Conservation (phyloP, 2,888 invertebrate species). For the Pedicia rivosa region DNA sequence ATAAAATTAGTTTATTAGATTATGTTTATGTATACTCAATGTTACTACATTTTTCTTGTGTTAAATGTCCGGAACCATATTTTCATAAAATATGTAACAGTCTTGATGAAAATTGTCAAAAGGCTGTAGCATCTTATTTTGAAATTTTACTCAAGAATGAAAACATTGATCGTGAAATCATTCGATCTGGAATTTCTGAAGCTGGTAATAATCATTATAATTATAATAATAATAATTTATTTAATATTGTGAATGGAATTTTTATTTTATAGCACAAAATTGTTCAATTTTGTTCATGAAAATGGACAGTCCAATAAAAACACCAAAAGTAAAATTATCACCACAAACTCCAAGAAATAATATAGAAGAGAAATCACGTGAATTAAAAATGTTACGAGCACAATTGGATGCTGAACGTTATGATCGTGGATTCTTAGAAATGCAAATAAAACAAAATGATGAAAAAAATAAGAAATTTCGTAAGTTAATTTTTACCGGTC, state of each 20-base stretch:
- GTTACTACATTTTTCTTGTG: slow-evolving; percentile 25
- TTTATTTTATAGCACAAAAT: not conserved
- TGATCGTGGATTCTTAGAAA: slow-evolving; percentile 23
- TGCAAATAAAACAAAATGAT: slow-evolving; percentile 21
- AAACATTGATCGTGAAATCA: slow-evolving; percentile 15
- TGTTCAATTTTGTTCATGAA: not conserved
- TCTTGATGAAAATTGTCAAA: slow-evolving; percentile 19
- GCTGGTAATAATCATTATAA: slow-evolving; percentile 6
- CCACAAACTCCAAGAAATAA: slow-evolving; percentile 22
- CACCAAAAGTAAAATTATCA: slow-evolving; percentile 16
- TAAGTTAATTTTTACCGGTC: no score
- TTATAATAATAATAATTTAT: no score
- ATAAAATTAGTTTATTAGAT: slow-evolving; percentile 18
- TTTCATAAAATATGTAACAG: slow-evolving; percentile 24
- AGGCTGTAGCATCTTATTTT: slow-evolving; percentile 21
- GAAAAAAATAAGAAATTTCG: slow-evolving; percentile 18
- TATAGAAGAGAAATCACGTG: slow-evolving; percentile 22
- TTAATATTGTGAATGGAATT: no score
- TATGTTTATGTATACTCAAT: slow-evolving; percentile 25
- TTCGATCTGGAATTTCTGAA: slow-evolving; percentile 18
- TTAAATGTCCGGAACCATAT: slow-evolving; percentile 18
- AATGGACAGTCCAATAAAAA: slow-evolving; percentile 14
- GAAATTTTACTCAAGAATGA: slow-evolving; percentile 16
- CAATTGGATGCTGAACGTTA: slow-evolving; percentile 25
- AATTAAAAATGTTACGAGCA: slow-evolving; percentile 21